phyloP scores from a whole-genome alignment of 2,888 invertebrate species.

The Cyaniris semiargus region DNA sequence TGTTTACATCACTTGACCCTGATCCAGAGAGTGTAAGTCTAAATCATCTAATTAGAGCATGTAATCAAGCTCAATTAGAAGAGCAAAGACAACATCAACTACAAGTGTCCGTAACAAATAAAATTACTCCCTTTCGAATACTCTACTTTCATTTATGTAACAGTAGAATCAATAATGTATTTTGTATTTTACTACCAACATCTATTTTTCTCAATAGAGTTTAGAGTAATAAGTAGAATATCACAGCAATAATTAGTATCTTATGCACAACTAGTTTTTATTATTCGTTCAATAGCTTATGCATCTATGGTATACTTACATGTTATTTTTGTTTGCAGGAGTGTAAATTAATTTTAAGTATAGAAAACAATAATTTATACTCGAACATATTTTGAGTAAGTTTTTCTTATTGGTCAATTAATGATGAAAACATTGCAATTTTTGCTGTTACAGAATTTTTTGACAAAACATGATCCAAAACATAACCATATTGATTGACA shows the following conservation, averaged over 20 bases:
- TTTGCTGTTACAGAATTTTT: not conserved
- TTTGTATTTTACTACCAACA: too few relatives aligned
- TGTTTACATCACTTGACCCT: constrained; percentile 2
- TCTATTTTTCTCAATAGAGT: too few relatives aligned
- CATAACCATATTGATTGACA: not conserved
- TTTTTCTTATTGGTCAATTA: not conserved
- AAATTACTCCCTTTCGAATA: not conserved
- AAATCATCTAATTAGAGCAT: not conserved
- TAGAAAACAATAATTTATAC: not conserved
- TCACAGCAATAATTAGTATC: too few relatives aligned
- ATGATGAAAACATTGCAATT: not conserved
- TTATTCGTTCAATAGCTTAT: too few relatives aligned
- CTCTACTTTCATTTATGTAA: not conserved
- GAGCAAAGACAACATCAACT: not conserved
- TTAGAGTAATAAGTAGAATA: too few relatives aligned
- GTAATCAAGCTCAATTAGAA: constrained; percentile 13
- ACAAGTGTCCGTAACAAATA: not conserved
- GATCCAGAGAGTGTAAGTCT: not conserved
- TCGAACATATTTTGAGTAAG: not conserved
- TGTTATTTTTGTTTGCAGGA: constrained; percentile 9
- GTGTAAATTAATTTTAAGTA: not conserved
- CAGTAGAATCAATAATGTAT: not conserved
- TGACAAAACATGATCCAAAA: not conserved
- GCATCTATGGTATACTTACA: not conserved
- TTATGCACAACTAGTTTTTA: too few relatives aligned